Base-by-base conservation (phyloP, 1,140 invertebrate species). In the Drosophila watanabei region DNA sequence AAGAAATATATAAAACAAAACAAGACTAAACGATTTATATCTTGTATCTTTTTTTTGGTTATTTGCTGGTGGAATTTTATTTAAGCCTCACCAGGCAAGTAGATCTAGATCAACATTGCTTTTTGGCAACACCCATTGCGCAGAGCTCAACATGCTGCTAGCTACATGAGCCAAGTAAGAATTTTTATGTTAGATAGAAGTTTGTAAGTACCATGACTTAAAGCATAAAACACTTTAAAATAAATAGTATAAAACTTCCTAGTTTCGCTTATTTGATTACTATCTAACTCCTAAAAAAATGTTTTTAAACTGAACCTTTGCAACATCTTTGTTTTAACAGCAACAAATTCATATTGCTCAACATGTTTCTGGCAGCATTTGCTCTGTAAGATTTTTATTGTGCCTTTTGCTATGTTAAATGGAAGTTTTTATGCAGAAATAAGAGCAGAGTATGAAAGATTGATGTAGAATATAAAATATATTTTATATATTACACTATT, bases 1-100 rank as follows among this genome's bases (percentile, higher is more conserved):
- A 72, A 72, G 39, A 56, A 8, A 24, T 16, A 37, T 11, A 14
- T 56, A 59, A n/a, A 65, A 49, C 24, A 60, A 45, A 72, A 30
- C 37, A 37, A 45, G 39, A 77, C 56, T 52, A 43, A 46, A 28
- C 5, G 0, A 7, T 62, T 30, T 9, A 11, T 20, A 2, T 24
- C 24, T 35, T 35, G 4, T 35, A 9, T 52, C 28, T 46, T 48
- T 1, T 5, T 32, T 30, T 35, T 33, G 1, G 11, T 3, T 11
- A 13, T 18, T 52, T 52, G 5, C 8, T 10, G 16, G 7, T 5
- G 28, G 4, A 9, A 49, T 14, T 39, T 6, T 39, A 5, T 14
- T 41, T 13, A 11, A 39, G 14, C 6, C 16, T 48, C 13, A 28
- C 0, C 20, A 48, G 46, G 24, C 14, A 0, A 10, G 8, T 16